These are phyloP conservation scores for Pangasius djambal DNA, from an alignment of 2,797 vertebrate species.

Conservation along the genomic window DNA sequence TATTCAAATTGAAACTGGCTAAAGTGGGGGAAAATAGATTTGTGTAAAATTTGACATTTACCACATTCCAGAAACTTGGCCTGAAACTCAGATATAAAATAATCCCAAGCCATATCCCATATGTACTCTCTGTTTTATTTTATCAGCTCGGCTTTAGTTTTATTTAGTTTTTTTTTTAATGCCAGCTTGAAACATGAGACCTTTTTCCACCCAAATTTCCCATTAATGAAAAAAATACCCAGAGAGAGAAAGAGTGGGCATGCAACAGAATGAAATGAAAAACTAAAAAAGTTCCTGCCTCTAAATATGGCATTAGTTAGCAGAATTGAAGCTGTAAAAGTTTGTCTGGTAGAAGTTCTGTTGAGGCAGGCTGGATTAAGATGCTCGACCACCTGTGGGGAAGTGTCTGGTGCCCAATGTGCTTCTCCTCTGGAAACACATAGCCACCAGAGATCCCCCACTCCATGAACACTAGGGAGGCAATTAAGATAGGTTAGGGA, in stretches of 20 bases:
- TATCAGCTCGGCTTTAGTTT: slow-evolving; percentile 68
- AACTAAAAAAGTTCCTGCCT: slow-evolving; percentile 46
- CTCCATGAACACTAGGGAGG: slow-evolving; percentile 31
- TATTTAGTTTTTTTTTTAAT: slow-evolving; percentile 65
- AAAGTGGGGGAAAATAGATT: slow-evolving; percentile 61
- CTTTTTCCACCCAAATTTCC: slow-evolving; percentile 61
- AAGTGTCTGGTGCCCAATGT: slow-evolving; percentile 38
- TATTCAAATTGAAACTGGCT: slow-evolving; percentile 59
- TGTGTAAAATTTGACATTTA: slow-evolving; percentile 74
- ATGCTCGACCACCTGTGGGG: slow-evolving; percentile 40
- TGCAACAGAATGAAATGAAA: slow-evolving; percentile 11
- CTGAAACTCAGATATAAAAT: slow-evolving; percentile 72
- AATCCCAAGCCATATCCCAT: slow-evolving; percentile 73
- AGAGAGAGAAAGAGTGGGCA: not conserved
- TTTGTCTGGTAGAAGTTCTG: slow-evolving; percentile 53
- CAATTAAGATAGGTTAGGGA: slow-evolving; percentile 16
- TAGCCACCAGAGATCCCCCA: slow-evolving; percentile 30
- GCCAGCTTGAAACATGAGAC: slow-evolving; percentile 62
- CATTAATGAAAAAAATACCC: not conserved
- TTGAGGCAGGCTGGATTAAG: slow-evolving; percentile 46
- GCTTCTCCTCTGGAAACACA: slow-evolving; percentile 42
- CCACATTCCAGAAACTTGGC: slow-evolving; percentile 70
- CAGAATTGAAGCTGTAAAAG: slow-evolving; percentile 57
- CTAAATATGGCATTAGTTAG: slow-evolving; percentile 69
- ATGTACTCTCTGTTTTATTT: slow-evolving; percentile 64